These are phyloP conservation scores for Tribolium freemani DNA, from an alignment of 2,888 invertebrate genomes.

Conservation along the genomic window DNA sequence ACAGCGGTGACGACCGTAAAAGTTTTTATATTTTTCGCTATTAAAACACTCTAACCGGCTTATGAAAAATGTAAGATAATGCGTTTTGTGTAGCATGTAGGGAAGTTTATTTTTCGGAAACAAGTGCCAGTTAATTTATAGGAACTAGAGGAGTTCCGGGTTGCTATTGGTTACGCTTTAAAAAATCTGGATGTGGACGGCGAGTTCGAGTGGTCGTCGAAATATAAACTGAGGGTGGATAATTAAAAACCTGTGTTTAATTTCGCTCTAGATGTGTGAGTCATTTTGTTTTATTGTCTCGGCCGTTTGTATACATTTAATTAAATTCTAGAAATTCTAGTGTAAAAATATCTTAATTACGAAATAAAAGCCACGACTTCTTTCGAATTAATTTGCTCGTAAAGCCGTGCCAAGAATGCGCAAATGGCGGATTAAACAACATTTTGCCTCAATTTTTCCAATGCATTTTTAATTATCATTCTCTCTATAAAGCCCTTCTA, in stretches of 20 bases:
- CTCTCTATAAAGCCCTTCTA: neutral
- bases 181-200: slow-evolving; percentile 43
- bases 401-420: slow-evolving; percentile 22
- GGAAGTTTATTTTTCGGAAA: slow-evolving; percentile 44
- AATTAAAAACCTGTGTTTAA: slow-evolving; percentile 52
- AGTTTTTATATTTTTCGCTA: slow-evolving; percentile 41
- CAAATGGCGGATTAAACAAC: slow-evolving; percentile 18
- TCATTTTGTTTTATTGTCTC: slow-evolving; percentile 49
- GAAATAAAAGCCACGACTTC: slow-evolving; percentile 47
- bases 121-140: slow-evolving; percentile 40
- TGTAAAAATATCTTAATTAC: slow-evolving; percentile 55
- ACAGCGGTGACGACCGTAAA: slow-evolving; percentile 41
- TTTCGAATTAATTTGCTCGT: slow-evolving; percentile 44
- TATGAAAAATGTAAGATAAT: slow-evolving; percentile 46
- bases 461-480: slow-evolving; percentile 29
- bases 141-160: slow-evolving; percentile 42
- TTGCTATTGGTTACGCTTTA: slow-evolving; percentile 41
- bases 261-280: slow-evolving; percentile 45
- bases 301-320: slow-evolving; percentile 50
- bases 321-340: slow-evolving; percentile 55
- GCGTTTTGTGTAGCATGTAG: slow-evolving; percentile 37
- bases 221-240: slow-evolving; percentile 48
- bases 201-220: slow-evolving; percentile 43
- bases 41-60: slow-evolving; percentile 45
- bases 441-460: slow-evolving; percentile 24